Percentiles rank a stretch among this genome's conserved stretches.
Evolutionary conservation across 2,888 invertebrate genomes (phyloP).

Genomic region (Drosophila anomalata): DNA sequence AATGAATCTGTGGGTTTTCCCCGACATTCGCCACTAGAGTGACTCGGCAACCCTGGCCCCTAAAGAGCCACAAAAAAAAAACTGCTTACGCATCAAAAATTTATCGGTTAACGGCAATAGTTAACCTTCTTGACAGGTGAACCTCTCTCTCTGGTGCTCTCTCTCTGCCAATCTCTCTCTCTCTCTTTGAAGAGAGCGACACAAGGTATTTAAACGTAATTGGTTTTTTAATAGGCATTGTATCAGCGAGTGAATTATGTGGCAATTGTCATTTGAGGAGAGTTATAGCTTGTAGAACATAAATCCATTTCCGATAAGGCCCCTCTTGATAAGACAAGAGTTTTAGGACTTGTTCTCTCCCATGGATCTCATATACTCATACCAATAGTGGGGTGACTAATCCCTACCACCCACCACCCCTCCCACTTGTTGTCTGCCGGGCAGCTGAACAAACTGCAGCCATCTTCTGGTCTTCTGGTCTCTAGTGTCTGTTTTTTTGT

Average conservation of each 20-base stretch:
- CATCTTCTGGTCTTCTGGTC: slow-evolving; percentile 7
- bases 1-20: slow-evolving; percentile 6
- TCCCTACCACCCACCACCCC: not conserved
- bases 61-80: slow-evolving; percentile 12
- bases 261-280: slow-evolving; percentile 60
- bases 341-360: not conserved
- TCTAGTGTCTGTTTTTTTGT: not conserved
- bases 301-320: slow-evolving; percentile 48
- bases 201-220: slow-evolving; percentile 73
- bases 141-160: not conserved
- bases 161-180: not conserved
- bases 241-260: slow-evolving; percentile 73
- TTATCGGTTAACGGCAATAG: slow-evolving; percentile 12
- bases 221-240: slow-evolving; percentile 76
- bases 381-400: slow-evolving; percentile 17
- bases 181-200: not conserved
- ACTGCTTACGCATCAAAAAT: slow-evolving; percentile 62
- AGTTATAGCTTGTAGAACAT: slow-evolving; percentile 73
- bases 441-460: slow-evolving; percentile 28
- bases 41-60: slow-evolving; percentile 48
- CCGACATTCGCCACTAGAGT: not conserved
- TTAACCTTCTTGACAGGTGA: not conserved
- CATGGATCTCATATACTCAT: too few species aligned
- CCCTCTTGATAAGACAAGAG: slow-evolving; percentile 30
- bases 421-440: slow-evolving; percentile 9